Percentiles rank a stretch among this genome's conserved stretches.
Evolutionary conservation across 2,113 vertebrate genomes (phyloP).

Genomic region (Natator depressus): DNA sequence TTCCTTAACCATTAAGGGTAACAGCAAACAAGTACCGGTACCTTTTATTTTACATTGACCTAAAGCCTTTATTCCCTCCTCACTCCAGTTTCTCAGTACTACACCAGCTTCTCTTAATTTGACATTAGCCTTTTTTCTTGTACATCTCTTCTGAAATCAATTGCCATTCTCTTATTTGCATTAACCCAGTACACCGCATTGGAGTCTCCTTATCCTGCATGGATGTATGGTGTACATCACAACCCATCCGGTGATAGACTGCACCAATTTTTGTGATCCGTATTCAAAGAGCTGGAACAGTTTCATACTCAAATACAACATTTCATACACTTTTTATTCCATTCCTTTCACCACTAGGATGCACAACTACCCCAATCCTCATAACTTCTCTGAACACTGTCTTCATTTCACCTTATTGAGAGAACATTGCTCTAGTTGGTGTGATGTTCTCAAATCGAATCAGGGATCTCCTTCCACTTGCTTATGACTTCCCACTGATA

Average conservation of each 20-base stretch:
- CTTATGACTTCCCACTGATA: not conserved
- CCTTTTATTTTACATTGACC: not conserved
- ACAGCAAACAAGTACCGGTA: not conserved
- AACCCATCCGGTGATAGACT: not conserved
- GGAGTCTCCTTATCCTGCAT: not conserved
- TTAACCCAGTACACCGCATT: not conserved
- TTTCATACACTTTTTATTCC: not conserved
- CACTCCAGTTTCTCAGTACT: not conserved
- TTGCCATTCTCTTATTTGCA: not conserved
- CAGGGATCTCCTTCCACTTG: not conserved
- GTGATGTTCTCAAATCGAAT: not conserved
- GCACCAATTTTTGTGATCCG: not conserved
- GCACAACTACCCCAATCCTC: not conserved
- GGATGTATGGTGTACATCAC: not conserved
- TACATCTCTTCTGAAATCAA: not conserved
- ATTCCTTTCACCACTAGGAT: not conserved
- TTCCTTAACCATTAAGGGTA: not conserved
- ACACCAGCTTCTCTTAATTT: not conserved
- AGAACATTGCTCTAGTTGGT: not conserved
- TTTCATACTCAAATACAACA: not conserved
- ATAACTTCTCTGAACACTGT: not conserved
- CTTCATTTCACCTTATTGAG: not conserved
- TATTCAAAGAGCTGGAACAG: not conserved
- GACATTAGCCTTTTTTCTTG: not conserved
- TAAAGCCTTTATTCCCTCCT: not conserved